Conservation (phyloP, 2,797 vertebrate genomes). For the Tragelaphus eurycerus region DNA sequence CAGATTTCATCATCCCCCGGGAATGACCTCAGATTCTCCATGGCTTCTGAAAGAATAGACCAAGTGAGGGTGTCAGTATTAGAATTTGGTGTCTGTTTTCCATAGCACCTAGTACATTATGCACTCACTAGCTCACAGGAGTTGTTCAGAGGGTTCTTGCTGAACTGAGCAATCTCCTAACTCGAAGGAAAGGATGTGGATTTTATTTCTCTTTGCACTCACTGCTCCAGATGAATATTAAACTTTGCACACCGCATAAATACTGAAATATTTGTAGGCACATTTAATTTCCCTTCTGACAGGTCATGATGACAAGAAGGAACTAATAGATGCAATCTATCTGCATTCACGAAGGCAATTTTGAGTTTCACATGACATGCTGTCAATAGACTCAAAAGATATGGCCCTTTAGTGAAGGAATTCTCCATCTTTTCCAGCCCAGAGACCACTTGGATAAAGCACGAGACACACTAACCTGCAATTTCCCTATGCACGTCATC, state of each 20-base stretch:
- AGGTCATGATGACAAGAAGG: conserved; percentile 64
- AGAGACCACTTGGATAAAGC: conserved; percentile 20
- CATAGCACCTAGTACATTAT: background rate
- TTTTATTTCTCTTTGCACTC: background rate
- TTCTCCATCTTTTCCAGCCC: conserved; percentile 46
- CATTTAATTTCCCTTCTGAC: conserved; percentile 71
- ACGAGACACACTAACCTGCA: background rate
- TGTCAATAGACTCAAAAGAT: conserved; percentile 64
- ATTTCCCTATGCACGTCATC: background rate
- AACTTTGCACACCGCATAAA: conserved; percentile 55
- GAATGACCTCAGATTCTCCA: background rate
- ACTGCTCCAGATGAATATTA: conserved; percentile 58
- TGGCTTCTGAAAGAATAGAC: background rate
- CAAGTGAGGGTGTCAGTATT: background rate
- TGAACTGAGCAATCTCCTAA: background rate
- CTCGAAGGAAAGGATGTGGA: background rate
- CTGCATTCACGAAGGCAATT: conserved; percentile 56
- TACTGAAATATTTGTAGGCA: conserved; percentile 68
- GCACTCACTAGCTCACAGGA: background rate
- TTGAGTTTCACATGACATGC: conserved; percentile 64
- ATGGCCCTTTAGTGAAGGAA: conserved; percentile 46
- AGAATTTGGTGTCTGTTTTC: background rate
- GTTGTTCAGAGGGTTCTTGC: background rate
- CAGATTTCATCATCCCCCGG: background rate
- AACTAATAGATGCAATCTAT: conserved; percentile 70